Base-by-base conservation (phyloP, 2,797 vertebrate species). In the Champsocephalus esox region DNA sequence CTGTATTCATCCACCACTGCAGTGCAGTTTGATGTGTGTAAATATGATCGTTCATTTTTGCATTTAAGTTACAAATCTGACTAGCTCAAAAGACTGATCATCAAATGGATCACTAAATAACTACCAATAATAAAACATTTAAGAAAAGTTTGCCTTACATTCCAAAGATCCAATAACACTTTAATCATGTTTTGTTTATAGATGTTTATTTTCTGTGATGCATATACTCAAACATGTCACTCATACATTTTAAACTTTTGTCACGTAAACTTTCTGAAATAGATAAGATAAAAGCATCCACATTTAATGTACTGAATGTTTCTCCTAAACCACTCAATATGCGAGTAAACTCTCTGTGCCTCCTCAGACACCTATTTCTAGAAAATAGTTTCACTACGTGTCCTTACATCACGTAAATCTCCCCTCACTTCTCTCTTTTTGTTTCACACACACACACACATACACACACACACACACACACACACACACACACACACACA, bases 331-430 rank as follows among this genome's bases (percentile, higher is more conserved):
- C 34, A 38, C 34, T 38, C 34, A 38, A 38, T 38, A 38, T 38
- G 34, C 9, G 8, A 38, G 34, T 38, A 38, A 28, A 28, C 28
- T 28, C 28, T 62, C 1, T 24, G 11, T 62, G 2, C 19, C 12
- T 64, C 48, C 7, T 5, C 28, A 28, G 28, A 50, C 66, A 75
- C 52, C 66, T 12, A 19, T 7, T 28, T 28, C 28, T 28, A 28
- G 28, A 28, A 28, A 0, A 34, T 17, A 0, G 73, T 84, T 87
- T 80, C 73, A 55, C 17, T 77, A 60, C n/a, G 2, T 85, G 82
- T 66, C 66, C 28, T 34, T 73, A 21, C 54, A 56, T 13, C 89
- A 86, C 12, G 69, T 81, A 67, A 51, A 74, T 14, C 14, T 61
- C 50, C 13, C 5, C 66, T 34, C n/a, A 51, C 24, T 57, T 66